Evolutionary conservation across 1,140 invertebrate genomes (phyloP), one percentile per base, ranked within the genome.

Genomic region (Venustaconcha ellipsiformis): DNA sequence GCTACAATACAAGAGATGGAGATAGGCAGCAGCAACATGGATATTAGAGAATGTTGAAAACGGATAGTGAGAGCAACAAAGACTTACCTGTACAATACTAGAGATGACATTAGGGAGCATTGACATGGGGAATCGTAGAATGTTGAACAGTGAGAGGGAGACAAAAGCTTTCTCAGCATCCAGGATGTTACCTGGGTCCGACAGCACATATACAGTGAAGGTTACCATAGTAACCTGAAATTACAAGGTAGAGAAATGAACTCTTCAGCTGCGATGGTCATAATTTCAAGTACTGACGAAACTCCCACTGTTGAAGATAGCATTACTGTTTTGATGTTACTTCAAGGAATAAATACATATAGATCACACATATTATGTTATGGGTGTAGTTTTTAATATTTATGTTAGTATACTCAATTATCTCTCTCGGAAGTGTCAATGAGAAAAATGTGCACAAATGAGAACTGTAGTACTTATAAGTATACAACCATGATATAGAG

Each of bases 1-100:
- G 6, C 6, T 48, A 48, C 37, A 59, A 89, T 73, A 70, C 79
- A 86, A 14, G 88, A 87, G 74, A 93, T 90, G 48, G 93, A 83
- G 83, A 91, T 90, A 6, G 93, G 92, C 64, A 93, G 83, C 80
- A 93, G 90, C 48, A 88, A 86, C 70, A 94, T 92, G 82, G 98
- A 97, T 98, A 97, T 86, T 97, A 93, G 82, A 99, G 93, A 83
- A 99, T 96, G 92, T 99, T 99, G 92, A 99, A 99, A 84, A 99
- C 93, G 88, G 37, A 8, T 6, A 48, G 97, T 95, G 81, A 99
- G 37, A 11, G 37, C 4, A 6, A 48, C 26, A 23, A 55, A 26
- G 3, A 76, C 78, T 71, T 81, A 88, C 88, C 86, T 89, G 88
- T 30, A 89, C 86, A 59, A 89, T 75, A 70, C 81, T 87, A 14